Conservation (phyloP, 2,797 vertebrate species). For the Orientallactaga sibirica region DNA sequence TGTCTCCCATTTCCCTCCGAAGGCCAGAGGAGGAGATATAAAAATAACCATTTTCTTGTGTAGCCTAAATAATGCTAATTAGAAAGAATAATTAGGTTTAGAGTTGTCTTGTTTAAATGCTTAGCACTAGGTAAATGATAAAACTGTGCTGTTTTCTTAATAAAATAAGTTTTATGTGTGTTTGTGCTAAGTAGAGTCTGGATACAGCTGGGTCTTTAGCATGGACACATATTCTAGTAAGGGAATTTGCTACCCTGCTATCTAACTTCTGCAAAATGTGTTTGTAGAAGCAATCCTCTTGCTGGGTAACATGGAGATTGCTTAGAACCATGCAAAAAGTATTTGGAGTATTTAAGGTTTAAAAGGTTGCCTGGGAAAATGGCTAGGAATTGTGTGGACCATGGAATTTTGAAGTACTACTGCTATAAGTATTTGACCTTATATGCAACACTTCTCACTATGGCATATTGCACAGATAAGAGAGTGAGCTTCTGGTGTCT, state of each 20-base stretch:
- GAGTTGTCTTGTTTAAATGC: not conserved
- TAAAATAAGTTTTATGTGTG: not conserved
- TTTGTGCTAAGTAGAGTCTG: not conserved
- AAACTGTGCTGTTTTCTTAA: not conserved
- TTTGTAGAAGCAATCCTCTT: not conserved
- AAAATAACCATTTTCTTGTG: not conserved
- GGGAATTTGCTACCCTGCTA: not conserved
- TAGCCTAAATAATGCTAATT: not conserved
- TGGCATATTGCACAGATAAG: not conserved
- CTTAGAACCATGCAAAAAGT: not conserved
- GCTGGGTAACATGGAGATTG: not conserved
- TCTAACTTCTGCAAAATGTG: not conserved
- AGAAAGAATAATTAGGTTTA: not conserved
- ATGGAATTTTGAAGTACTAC: not conserved
- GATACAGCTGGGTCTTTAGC: not conserved
- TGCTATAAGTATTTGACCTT: not conserved
- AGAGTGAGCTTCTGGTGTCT: not conserved
- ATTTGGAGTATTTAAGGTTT: not conserved
- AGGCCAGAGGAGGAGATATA: not conserved
- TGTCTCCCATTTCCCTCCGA: not conserved
- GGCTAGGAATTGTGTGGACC: fast-evolving
- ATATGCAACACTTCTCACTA: not conserved
- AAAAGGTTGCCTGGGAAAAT: not conserved
- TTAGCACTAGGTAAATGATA: not conserved
- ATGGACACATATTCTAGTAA: not conserved